Evolutionary conservation across 2,888 invertebrate species (phyloP).

Genomic region (Epirrita christyi): DNA sequence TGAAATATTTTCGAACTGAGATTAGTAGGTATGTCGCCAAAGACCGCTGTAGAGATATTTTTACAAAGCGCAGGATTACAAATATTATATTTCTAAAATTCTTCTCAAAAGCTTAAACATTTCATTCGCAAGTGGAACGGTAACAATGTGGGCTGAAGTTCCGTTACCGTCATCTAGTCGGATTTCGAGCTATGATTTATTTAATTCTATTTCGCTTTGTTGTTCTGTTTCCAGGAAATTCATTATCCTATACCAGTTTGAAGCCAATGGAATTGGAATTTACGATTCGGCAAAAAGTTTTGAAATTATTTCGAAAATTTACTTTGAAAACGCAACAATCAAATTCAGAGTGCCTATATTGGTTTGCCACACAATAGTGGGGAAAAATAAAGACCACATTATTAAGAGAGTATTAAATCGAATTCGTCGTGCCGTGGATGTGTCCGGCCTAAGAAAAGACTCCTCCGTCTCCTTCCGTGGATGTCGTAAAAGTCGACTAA

Average conservation of each 20-base stretch:
- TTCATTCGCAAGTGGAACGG: conserved; percentile 37
- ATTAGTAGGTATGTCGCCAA: not conserved
- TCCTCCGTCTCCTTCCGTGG: no score
- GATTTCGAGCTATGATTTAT: conserved; percentile 31
- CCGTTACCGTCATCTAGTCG: conserved; percentile 16
- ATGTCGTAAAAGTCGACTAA: no score
- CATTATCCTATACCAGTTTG: conserved; percentile 18
- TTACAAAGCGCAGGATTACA: not conserved
- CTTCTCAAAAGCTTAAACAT: conserved; percentile 11
- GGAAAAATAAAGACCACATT: not conserved
- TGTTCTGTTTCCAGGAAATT: conserved; percentile 26
- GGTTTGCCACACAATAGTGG: not conserved
- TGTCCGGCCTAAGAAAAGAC: no score
- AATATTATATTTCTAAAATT: conserved; percentile 5
- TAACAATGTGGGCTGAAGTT: conserved; percentile 25
- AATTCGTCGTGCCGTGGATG: no score
- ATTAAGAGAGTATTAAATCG: no score
- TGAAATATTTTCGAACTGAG: not conserved
- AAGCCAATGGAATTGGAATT: conserved; percentile 13
- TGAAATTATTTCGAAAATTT: not conserved
- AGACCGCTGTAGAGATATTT: not conserved
- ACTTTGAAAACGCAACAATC: not conserved
- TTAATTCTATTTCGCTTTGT: conserved; percentile 26
- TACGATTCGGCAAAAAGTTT: conserved; percentile 7
- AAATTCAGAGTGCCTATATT: not conserved